Percentiles rank a stretch among this genome's conserved stretches.
These are phyloP conservation scores for Anabas testudineus DNA, from an alignment of 2,797 vertebrate genomes.

Conservation along the genomic window DNA sequence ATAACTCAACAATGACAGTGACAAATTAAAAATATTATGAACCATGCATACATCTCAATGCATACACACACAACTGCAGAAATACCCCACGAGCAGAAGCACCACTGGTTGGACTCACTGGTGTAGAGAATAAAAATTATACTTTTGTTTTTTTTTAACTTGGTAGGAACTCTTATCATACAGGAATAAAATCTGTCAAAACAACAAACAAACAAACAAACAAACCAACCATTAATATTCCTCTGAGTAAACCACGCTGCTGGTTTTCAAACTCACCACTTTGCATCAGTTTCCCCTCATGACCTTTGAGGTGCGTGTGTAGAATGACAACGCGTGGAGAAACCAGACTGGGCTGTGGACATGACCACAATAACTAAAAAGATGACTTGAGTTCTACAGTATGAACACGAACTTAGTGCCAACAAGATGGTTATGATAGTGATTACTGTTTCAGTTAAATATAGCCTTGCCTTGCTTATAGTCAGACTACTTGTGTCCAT, in stretches of 20 bases:
- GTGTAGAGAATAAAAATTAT: neutral
- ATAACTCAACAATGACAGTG: neutral
- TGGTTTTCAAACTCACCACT: conserved; percentile 6
- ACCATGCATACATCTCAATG: too few species aligned
- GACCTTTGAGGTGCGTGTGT: conserved; percentile 30
- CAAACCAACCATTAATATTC: neutral
- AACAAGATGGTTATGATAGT: neutral
- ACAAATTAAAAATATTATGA: neutral
- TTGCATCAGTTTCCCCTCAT: conserved; percentile 12
- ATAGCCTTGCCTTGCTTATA: neutral
- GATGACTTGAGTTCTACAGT: neutral
- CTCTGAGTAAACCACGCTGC: neutral
- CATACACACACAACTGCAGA: too few species aligned
- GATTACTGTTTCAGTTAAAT: neutral
- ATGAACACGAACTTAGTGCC: neutral
- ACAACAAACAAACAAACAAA: neutral
- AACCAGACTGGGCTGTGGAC: neutral
- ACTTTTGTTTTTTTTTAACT: neutral
- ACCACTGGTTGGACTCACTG: neutral
- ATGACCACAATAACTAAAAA: conserved; percentile 10
- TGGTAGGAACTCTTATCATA: neutral
- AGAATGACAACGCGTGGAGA: conserved; percentile 22
- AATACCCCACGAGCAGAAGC: too few species aligned
- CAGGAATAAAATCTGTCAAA: neutral
- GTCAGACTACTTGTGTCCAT: neutral